Evolutionary conservation across 2,888 invertebrate genomes (phyloP), one percentile per base, ranked within the genome.

Genomic region (Zelleria hepariella): DNA sequence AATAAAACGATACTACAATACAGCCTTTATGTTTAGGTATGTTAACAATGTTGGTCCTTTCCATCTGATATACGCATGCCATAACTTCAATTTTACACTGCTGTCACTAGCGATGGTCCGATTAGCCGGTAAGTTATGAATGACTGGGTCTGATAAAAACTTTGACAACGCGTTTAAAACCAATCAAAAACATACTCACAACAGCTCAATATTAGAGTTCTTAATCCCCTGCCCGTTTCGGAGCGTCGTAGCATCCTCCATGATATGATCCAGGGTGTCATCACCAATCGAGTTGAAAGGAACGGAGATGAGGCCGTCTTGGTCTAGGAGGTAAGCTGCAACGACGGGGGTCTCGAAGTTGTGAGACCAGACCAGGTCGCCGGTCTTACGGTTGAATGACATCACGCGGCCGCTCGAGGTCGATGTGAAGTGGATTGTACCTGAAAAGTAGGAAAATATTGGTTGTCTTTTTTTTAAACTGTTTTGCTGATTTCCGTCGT

Each of bases 271-370:
- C 60, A 98, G 89, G 0, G 97, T 96, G 68, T 95, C 94, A 66
- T 96, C 95, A 0, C 97, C 96, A 53, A 98, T 93, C 27, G 95
- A 96, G 57, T 95, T 95, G 80, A 97, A 97, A 0, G 98, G 97
- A 55, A 96, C 92, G 59, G 94, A 93, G 51, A 96, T 90, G 58
- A 98, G 90, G 1, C 95, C 95, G 58, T 94, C 94, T 21, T 92
- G 90, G 64, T 93, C 93, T 59, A 95, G 80, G 18, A 94, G 80
- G 77, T 98, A 99, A 62, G 96, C 93, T 0, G 96, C 97, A 56
- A 98, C 95, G 0, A 98, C 94, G 0, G 98, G 98, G 51, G 97
- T 96, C 59, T 93, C 93, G 48, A 97, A 91, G 77, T 98, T 94
- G 56, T 92, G 91, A 64, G 96, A 93, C 98, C 98, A 99, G 23